These are phyloP conservation scores for Drosophila nigromelanica DNA, from an alignment of 1,140 invertebrate species.

Conservation along the genomic window DNA sequence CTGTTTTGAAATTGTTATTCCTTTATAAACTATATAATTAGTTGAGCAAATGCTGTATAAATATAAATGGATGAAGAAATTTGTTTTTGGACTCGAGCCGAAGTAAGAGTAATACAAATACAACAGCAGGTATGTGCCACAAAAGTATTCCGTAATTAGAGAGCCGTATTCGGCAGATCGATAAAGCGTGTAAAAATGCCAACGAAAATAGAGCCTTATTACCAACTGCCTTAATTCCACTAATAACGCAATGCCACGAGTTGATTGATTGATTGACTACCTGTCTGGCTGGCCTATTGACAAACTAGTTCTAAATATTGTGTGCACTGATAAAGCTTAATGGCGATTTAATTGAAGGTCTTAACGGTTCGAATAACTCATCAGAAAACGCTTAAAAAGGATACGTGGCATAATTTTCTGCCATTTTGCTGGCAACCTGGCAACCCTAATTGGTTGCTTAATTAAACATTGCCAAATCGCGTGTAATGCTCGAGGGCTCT, in stretches of 20 bases:
- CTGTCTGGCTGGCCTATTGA: constrained; percentile 11
- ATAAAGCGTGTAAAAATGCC: constrained; percentile 27
- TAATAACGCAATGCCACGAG: constrained; percentile 13
- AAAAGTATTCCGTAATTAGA: constrained; percentile 46
- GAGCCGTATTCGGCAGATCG: constrained; percentile 45
- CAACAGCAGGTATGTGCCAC: too few species aligned
- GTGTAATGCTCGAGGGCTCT: constrained; percentile 16
- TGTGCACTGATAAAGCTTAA: constrained; percentile 16
- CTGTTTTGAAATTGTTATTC: too few species aligned
- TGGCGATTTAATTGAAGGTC: constrained; percentile 65
- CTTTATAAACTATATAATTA: too few species aligned
- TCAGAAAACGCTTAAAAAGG: constrained; percentile 24
- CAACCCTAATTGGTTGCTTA: constrained; percentile 71
- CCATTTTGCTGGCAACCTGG: constrained; percentile 6
- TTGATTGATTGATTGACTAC: constrained; percentile 41
- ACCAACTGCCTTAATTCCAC: constrained; percentile 24
- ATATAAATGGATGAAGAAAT: too few species aligned
- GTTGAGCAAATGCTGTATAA: too few species aligned
- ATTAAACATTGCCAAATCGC: constrained; percentile 50
- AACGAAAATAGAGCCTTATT: constrained; percentile 69
- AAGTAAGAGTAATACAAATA: too few species aligned
- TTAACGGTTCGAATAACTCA: constrained; percentile 32
- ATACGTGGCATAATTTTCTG: constrained; percentile 24
- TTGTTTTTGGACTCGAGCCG: too few species aligned
- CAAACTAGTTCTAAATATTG: constrained; percentile 4